Evolutionary conservation across 2,888 invertebrate species (phyloP), one percentile per base, ranked within the genome.

Genomic region (Nematopogon swammerdamellus): DNA sequence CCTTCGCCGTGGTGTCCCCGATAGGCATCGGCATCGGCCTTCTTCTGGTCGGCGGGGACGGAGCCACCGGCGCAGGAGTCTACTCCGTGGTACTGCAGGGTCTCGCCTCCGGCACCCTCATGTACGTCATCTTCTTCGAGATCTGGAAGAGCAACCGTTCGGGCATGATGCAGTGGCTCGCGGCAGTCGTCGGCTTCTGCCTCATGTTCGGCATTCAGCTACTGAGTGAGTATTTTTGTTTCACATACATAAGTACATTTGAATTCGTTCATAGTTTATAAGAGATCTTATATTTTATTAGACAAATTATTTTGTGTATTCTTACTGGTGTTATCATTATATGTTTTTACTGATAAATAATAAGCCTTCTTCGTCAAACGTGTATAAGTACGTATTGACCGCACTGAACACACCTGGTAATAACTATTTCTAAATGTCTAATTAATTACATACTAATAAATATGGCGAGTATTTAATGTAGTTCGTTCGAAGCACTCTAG

Each of bases 91-190:
- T 88, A 11, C 69, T 85, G 14, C 91, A 96, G 77, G 95, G 95
- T 2, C 72, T 97, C 51, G 96, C 97, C 0, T 88, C 92, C 45
- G 97, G 97, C 14, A 97, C 97, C 0, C 84, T 97, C 44, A 75
- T 97, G 3, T 97, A 96, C 73, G 94, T 97, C 16, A 95, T 96
- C n/a, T 96, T 96, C 79, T 96, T 97, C 69, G 97, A 97, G 74
- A 91, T 97, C 49, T 82, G 97, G 60, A 80, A 74, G 57, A 68
- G 70, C 46, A 75, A 80, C 51, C 65, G 79, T 53, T 64, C 72
- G 14, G 91, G 91, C 5, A 69, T 91, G 18, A 60, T 82, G 19
- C 87, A 89, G 55, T 89, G 83, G 63, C 49, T 83, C 1, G 82
- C 89, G 1, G 84, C 91, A 25, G 58, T 90, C 4, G 52, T 84